These are phyloP conservation scores for Mormyrus lacerda DNA, from an alignment of 2,113 vertebrate species.

Conservation along the genomic window DNA sequence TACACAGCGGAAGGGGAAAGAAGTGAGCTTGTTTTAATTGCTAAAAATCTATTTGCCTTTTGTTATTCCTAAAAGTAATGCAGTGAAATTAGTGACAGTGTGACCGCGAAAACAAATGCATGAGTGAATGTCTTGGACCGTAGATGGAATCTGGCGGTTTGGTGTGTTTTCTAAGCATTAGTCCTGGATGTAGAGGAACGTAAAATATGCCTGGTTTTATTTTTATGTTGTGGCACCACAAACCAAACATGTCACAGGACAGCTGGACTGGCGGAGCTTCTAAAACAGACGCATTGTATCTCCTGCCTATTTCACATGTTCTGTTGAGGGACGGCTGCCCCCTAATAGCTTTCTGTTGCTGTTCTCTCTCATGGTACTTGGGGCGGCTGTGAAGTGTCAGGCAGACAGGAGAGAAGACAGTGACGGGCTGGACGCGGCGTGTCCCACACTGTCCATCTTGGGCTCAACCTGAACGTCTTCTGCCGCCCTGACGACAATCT, in stretches of 20 bases:
- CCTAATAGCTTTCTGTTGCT: background rate
- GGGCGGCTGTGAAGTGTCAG: background rate
- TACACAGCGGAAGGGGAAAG: background rate
- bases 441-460: background rate
- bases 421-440: background rate
- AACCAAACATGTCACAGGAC: background rate
- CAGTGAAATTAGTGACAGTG: background rate
- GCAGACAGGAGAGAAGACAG: background rate
- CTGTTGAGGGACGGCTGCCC: background rate
- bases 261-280: background rate
- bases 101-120: background rate
- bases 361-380: background rate
- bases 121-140: background rate
- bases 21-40: background rate
- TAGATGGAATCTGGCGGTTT: background rate
- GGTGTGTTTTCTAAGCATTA: background rate
- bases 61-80: background rate
- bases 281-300: background rate
- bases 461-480: background rate
- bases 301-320: background rate
- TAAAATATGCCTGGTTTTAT: background rate
- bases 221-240: background rate
- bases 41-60: background rate
- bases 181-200: background rate
- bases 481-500: background rate